A percentile compares a stretch with the other conserved stretches of the same genome.
These are phyloP conservation scores for Graptemys geographica DNA, from an alignment of 2,797 vertebrate species.

Conservation along the genomic window DNA sequence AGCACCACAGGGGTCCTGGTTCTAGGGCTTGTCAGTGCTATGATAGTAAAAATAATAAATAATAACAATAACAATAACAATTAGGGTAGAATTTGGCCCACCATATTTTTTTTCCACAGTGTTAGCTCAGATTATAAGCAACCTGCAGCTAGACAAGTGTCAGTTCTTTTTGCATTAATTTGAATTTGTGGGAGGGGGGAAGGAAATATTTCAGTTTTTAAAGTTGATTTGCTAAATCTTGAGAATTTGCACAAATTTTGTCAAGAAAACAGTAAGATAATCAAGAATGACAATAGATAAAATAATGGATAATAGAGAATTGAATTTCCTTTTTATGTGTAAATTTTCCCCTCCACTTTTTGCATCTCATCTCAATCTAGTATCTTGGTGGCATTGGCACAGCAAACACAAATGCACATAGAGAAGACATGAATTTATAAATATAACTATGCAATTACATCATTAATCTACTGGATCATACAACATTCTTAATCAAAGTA, in stretches of 20 bases:
- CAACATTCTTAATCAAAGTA: constrained; percentile 44
- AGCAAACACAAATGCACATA: background rate
- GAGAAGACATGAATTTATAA: constrained; percentile 37
- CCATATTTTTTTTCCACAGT: background rate
- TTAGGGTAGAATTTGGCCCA: background rate
- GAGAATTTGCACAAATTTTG: background rate
- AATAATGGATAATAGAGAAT: background rate
- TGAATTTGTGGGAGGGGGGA: background rate
- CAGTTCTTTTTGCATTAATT: background rate
- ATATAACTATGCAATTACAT: constrained; percentile 46
- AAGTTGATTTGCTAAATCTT: constrained; percentile 19
- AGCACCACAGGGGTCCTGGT: background rate
- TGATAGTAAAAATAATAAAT: background rate
- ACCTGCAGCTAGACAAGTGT: background rate
- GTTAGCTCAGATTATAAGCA: background rate
- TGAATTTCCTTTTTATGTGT: constrained; percentile 19
- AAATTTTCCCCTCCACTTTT: background rate
- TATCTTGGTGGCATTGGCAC: background rate
- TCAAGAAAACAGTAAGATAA: background rate
- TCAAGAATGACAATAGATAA: background rate
- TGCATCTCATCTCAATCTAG: background rate
- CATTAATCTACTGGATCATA: constrained; percentile 26
- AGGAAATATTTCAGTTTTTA: background rate
- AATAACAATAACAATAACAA: background rate
- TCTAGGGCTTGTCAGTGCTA: background rate